Conservation (phyloP, 2,888 invertebrate species). For the Eretmocerus hayati region DNA sequence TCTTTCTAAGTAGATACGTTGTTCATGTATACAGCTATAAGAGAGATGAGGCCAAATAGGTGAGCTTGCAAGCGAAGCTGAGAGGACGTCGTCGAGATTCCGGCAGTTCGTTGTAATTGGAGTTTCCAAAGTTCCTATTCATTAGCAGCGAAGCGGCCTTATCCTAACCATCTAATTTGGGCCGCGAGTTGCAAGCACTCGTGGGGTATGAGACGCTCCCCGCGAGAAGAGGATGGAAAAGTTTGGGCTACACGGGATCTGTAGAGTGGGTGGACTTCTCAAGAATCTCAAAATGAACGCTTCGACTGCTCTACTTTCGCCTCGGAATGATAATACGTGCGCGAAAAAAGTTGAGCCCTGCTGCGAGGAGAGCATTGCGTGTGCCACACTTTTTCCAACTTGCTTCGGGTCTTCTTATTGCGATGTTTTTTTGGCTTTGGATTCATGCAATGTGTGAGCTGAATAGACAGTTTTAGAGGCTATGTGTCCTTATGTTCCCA, state of each 20-base stretch:
- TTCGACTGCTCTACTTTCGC: constrained; percentile 11
- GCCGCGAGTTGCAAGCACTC: too few relatives aligned
- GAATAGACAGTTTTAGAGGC: too few relatives aligned
- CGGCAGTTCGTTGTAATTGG: constrained; percentile 31
- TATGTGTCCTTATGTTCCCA: too few relatives aligned
- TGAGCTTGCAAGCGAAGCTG: neutral
- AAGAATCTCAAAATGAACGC: constrained; percentile 29
- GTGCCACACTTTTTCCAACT: too few relatives aligned
- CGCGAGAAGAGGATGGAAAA: too few relatives aligned
- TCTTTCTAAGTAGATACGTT: too few relatives aligned
- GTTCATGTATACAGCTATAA: neutral
- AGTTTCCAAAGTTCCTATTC: constrained; percentile 42
- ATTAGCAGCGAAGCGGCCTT: constrained; percentile 38
- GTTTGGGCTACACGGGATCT: too few relatives aligned
- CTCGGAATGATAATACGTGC: constrained; percentile 9
- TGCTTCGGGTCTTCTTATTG: too few relatives aligned
- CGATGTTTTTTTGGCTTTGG: too few relatives aligned
- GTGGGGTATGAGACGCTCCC: too few relatives aligned
- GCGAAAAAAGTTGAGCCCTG: constrained; percentile 5
- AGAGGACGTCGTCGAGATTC: constrained; percentile 7
- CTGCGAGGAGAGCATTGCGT: neutral
- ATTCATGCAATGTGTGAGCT: too few relatives aligned
- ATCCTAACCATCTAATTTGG: constrained; percentile 38
- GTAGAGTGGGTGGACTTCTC: constrained; percentile 27
- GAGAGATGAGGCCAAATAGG: neutral